Evolutionary conservation across 2,888 invertebrate species (phyloP), one percentile per base, ranked within the genome.

Genomic region (Ryuthela nishihirai): DNA sequence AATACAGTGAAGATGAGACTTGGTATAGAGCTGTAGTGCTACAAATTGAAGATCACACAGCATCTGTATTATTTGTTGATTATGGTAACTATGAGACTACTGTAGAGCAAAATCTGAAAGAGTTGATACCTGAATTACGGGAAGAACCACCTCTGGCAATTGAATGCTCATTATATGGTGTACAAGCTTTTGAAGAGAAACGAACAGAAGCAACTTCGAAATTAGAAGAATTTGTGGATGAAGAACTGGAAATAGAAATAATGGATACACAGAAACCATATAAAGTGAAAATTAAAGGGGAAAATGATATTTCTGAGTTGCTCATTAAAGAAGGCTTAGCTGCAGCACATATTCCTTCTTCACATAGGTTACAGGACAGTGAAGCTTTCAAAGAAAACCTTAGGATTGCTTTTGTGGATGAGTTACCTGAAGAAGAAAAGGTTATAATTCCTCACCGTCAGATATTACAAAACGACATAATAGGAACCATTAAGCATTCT

Each of bases 1-100:
- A 60, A 21, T 54, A 54, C 21, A 50, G 45, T 42, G 60, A 54
- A 35, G 60, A 54, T 46, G 53, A 29, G 20, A 25, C 44, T n/a
- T 60, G 60, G 60, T 60, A 50, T 26, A 49, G 60, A 21, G 60
- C 60, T 15, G 10, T 54, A 10, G 38, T 60, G 12, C 49, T 59
- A n/a, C 55, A 62, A 15, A 43, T 63, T 1, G 41, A 62, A 6
- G 65, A 47, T 20, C 36, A 60, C 17, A 62, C 50, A 42, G 61
- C 68, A 4, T 64, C 64, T 46, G 71, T 73, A 3, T 64, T 66
- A 9, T 73, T 72, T 67, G 69, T 72, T 17, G 73, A 73, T 64
- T 73, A 70, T 65, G 73, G 73, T 9, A 72, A 72, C 55, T 63
- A 67, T 12, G 72, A 71, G 42, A 46, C 49, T 7, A 67, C 70